Conservation (phyloP, 1,140 invertebrate species). For the Papilio helenus region DNA sequence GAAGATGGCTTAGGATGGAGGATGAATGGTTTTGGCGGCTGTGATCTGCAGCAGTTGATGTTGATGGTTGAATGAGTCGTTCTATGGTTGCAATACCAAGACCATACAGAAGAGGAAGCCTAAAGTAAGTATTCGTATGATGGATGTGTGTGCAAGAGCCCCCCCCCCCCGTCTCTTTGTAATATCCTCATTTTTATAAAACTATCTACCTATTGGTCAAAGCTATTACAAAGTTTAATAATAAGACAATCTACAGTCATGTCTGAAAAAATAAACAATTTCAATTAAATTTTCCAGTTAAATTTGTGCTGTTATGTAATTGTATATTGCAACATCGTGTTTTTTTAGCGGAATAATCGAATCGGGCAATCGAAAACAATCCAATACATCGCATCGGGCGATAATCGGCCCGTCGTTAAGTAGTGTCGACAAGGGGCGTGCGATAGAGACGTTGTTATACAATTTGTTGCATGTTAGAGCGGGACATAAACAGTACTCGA, state of each 20-base stretch:
- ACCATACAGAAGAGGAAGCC: no score
- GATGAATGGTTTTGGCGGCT: no score
- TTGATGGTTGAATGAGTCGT: no score
- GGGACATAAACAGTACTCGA: slow-evolving; percentile 49
- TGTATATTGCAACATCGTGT: slow-evolving; percentile 48
- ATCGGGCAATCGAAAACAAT: slow-evolving; percentile 74
- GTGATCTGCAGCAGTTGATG: no score
- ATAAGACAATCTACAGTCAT: no score
- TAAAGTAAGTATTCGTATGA: no score
- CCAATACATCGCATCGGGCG: slow-evolving; percentile 63
- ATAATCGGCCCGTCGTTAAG: slow-evolving; percentile 73
- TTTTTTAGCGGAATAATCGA: slow-evolving; percentile 64
- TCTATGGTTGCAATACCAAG: no score
- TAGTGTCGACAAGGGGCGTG: slow-evolving; percentile 67
- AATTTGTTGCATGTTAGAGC: slow-evolving; percentile 35
- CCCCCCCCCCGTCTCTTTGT: no score
- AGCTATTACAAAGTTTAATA: no score
- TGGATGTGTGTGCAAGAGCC: no score
- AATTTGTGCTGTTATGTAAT: slow-evolving; percentile 40
- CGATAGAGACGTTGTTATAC: slow-evolving; percentile 48
- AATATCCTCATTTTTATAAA: no score
- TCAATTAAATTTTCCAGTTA: background rate
- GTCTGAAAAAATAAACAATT: background rate
- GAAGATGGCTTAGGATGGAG: background rate
- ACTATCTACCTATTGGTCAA: no score